phyloP scores from a whole-genome alignment of 2,888 invertebrate genomes.

The Spodoptera exigua region DNA sequence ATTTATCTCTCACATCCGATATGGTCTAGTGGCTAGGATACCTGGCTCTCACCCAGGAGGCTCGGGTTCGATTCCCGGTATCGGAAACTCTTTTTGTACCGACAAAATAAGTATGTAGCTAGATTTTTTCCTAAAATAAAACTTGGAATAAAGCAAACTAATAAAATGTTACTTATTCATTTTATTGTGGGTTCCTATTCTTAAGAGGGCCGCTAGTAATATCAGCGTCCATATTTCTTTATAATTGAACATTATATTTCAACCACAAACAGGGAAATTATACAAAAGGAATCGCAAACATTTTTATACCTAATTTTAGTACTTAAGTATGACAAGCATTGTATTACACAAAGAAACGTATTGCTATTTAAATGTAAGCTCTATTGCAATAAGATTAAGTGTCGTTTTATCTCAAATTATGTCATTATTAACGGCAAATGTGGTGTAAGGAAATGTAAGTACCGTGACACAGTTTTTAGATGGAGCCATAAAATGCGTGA shows the following conservation, averaged over 20 bases:
- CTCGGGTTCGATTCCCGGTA: constrained; percentile 90
- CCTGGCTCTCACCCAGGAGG: constrained; percentile 92
- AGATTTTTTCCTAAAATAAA: too few species aligned
- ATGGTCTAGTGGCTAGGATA: constrained; percentile 91
- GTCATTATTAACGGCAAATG: constrained; percentile 56
- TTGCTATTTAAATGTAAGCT: constrained; percentile 34
- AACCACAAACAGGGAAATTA: constrained; percentile 26
- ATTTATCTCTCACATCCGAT: neutral
- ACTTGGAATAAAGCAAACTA: neutral
- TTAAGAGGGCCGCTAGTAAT: constrained; percentile 4
- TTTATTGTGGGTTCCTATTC: neutral
- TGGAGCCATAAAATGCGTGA: constrained; percentile 35
- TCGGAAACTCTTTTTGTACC: constrained; percentile 73
- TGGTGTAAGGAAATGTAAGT: constrained; percentile 53
- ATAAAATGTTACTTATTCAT: constrained; percentile 6
- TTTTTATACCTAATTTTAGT: constrained; percentile 46
- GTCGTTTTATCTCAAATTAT: constrained; percentile 46
- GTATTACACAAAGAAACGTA: constrained; percentile 19
- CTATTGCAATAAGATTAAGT: constrained; percentile 45
- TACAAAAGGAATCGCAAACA: constrained; percentile 25
- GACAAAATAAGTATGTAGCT: too few species aligned
- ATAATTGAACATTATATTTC: constrained; percentile 43
- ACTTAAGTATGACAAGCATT: constrained; percentile 40
- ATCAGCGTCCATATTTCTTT: constrained; percentile 15
- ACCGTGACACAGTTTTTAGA: constrained; percentile 40